Base-by-base conservation (phyloP, 2,888 invertebrate genomes). In the Beris chalybata region DNA sequence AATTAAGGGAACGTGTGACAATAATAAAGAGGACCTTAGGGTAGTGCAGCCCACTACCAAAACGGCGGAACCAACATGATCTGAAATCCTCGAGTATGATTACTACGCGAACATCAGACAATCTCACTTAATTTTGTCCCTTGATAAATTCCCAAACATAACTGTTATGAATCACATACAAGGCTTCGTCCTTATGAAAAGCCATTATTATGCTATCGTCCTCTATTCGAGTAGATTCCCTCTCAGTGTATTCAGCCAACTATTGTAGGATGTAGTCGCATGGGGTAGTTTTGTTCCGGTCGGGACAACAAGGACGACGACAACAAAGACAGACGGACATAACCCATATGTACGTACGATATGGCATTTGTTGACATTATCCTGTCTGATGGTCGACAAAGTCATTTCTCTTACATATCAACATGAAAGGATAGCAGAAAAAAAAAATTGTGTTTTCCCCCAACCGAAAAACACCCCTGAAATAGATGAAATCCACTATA, bases 311-410 rank as follows among this genome's bases (percentile, higher is more conserved):
- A 50, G 47, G 47, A 56, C 38, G 13, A 59, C 29, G 45, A 57
- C 32, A 48, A 31, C 58, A n/a, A 11, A 30, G 30, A 47, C 58
- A 47, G 56, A 13, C 48, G 13, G 31, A 59, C 58, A 31, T 59
- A 59, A 47, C 44, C 45, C 47, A 47, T 47, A 6, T 15, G 58
- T 47, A 47, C 15, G 15, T 15, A 61, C 43, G 43, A 65, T 65
- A 45, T 63, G 65, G 65, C 68, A 68, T 55, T 29, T 65, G 68
- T 61, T 68, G 65, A 68, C 68, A 65, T 68, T 65, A 68, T 65
- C 59, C 68, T 61, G 68, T 65, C 61, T 65, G 38, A 22, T 7
- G 56, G 32, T 38, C 48, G 30, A 55, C 43, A 56, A 65, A 65
- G 50, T 68, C 59, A 58, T 63, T 54, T 50, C 56, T 47, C 45